These are phyloP conservation scores for Hirundo rustica DNA, from an alignment of 2,797 vertebrate species.

Conservation along the genomic window DNA sequence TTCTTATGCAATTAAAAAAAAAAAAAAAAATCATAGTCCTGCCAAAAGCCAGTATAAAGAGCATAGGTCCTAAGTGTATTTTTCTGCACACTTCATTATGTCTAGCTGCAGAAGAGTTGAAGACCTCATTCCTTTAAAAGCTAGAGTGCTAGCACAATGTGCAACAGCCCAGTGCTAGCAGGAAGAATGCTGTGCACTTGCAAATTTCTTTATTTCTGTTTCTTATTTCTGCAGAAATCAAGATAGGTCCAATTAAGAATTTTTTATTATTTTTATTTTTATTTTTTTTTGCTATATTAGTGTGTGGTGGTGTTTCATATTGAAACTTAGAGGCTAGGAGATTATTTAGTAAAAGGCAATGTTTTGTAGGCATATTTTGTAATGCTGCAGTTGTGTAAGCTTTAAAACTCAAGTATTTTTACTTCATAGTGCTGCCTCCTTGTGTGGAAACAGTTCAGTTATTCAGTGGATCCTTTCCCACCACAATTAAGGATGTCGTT, in stretches of 20 bases:
- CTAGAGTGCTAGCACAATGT: not conserved
- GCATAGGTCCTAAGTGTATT: not conserved
- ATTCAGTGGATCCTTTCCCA: not conserved
- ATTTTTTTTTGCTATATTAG: not conserved
- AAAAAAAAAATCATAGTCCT: not conserved
- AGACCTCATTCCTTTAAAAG: not conserved
- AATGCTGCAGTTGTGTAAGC: not conserved
- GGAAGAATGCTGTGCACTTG: not conserved
- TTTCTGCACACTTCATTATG: not conserved
- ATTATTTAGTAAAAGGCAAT: not conserved
- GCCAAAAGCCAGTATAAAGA: not conserved
- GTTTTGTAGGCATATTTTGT: not conserved
- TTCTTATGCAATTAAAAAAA: not conserved
- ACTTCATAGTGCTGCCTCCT: not conserved
- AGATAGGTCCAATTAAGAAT: not conserved
- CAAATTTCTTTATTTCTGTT: not conserved
- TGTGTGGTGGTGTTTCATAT: not conserved
- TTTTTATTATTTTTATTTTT: not conserved
- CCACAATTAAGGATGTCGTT: not conserved
- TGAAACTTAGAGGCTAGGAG: not conserved
- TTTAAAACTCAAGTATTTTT: not conserved
- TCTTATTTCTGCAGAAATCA: not conserved
- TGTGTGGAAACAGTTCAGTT: not conserved
- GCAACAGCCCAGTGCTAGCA: not conserved
- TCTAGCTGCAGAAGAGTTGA: not conserved